phyloP scores from a whole-genome alignment of 1,140 invertebrate genomes.

The Euura saliciscinereae region DNA sequence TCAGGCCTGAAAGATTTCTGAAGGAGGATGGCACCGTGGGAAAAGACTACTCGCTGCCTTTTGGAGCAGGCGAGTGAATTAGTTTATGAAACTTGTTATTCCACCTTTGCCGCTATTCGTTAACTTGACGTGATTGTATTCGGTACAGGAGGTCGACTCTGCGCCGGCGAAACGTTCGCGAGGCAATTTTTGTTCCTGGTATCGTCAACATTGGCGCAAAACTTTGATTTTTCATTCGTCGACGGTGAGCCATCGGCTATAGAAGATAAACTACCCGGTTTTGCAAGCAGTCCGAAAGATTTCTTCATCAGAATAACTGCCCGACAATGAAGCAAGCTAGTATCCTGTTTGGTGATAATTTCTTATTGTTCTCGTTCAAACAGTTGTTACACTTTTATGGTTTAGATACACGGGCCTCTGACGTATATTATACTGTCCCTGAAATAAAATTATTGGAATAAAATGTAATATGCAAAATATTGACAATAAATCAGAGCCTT shows the following conservation, averaged over 20 bases:
- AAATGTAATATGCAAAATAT: too few species aligned
- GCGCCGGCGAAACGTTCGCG: slow-evolving; percentile 76
- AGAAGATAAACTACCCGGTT: slow-evolving; percentile 44
- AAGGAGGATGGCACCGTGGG: slow-evolving; percentile 49
- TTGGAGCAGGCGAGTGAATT: slow-evolving; percentile 61
- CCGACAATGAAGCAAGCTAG: slow-evolving; percentile 12
- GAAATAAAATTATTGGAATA: background rate
- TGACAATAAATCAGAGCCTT: too few species aligned
- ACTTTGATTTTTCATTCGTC: slow-evolving; percentile 61
- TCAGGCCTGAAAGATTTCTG: slow-evolving; percentile 71
- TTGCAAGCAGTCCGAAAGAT: slow-evolving; percentile 46
- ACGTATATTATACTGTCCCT: too few species aligned
- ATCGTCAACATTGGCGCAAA: slow-evolving; percentile 68
- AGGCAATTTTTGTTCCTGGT: slow-evolving; percentile 71
- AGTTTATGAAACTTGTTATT: background rate
- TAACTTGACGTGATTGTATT: background rate
- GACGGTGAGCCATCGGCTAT: slow-evolving; percentile 46
- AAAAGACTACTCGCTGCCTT: slow-evolving; percentile 60
- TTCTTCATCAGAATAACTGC: slow-evolving; percentile 44
- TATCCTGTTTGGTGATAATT: too few species aligned
- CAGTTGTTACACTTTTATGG: too few species aligned
- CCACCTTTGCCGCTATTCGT: background rate
- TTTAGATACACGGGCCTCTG: too few species aligned
- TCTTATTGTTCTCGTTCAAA: too few species aligned
- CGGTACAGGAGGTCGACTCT: slow-evolving; percentile 68